Evolutionary conservation across 2,797 vertebrate genomes (phyloP), one percentile per base, ranked within the genome.

Genomic region (Paguma larvata): DNA sequence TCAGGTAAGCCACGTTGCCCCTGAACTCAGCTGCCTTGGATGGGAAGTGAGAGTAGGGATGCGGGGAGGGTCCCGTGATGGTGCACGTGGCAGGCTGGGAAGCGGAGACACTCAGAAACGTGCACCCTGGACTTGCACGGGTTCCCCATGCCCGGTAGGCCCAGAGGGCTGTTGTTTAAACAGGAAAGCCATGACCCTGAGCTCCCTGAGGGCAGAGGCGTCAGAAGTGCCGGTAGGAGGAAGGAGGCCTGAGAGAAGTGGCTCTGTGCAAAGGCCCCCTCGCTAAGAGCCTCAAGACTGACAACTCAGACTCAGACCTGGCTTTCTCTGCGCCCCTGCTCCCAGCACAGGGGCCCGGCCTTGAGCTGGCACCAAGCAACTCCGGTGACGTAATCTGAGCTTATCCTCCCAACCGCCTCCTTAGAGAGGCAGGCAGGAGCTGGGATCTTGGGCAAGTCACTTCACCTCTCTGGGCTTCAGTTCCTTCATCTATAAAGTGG

Each of bases 401-500:
- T 89, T 89, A 65, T 77, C n/a, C 21, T 89, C 38, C 73, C n/a
- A 73, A 23, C 16, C 65, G 68, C n/a, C 30, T 83, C 30, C 53
- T n/a, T 41, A 89, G 6, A 27, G 44, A 78, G 70, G 41, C 46
- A 70, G 83, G 83, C 70, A 48, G 86, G 70, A 65, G 8, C 30
- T 56, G 92, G 48, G 62, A n/a, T 62, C 62, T 62, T 32, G 41
- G 32, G 46, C 56, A 79, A 84, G 75, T 51, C 48, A 56, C 56
- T 70, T 79, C 32, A 78, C 46, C 32, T 63, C 48, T 56, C 44
- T 77, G 68, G 89, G 65, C 59, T 80, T 97, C 63, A 30, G 41
- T 86, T 86, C 38, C 18, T 94, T 65, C 80, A 79, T 56, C 84
- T 92, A 9, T 51, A 87, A 91, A 77, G 56, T 46, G 78, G 68